Percentiles rank a stretch among this genome's conserved stretches.
These are phyloP conservation scores for Eristalinus aeneus DNA, from an alignment of 2,888 invertebrate genomes.

Conservation along the genomic window DNA sequence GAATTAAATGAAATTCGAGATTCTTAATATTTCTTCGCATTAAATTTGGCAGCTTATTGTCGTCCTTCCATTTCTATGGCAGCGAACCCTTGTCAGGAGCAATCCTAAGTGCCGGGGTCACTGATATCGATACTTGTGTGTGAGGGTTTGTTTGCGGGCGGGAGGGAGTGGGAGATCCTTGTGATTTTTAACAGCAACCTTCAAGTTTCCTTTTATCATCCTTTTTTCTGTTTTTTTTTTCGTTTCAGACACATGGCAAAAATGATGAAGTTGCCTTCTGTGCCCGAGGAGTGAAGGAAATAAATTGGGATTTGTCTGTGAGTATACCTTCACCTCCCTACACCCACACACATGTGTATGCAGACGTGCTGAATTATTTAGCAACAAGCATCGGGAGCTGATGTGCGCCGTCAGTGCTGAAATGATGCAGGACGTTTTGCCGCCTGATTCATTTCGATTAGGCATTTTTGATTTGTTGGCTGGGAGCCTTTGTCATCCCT, in stretches of 20 bases:
- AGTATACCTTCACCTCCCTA: not conserved
- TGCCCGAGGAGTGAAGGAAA: constrained; percentile 22
- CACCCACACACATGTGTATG: not conserved
- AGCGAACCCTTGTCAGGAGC: constrained; percentile 40
- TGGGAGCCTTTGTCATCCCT: not conserved
- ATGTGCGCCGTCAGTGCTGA: not conserved
- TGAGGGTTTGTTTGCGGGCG: not conserved
- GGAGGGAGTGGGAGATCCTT: not conserved
- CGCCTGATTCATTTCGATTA: constrained; percentile 56
- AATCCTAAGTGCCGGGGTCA: constrained; percentile 24
- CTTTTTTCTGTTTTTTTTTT: not conserved
- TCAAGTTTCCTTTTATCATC: not conserved
- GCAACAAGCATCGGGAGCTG: constrained; percentile 3
- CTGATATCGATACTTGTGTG: not conserved
- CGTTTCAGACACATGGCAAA: constrained; percentile 44
- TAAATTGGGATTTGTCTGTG: constrained; percentile 23
- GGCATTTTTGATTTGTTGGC: constrained; percentile 34
- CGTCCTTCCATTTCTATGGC: constrained; percentile 41
- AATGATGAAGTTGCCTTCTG: constrained; percentile 52
- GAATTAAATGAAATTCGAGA: constrained; percentile 58
- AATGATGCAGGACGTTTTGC: constrained; percentile 18
- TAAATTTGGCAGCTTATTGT: constrained; percentile 49
- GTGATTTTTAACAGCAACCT: constrained; percentile 6
- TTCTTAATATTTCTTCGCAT: constrained; percentile 44
- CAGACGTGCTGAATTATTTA: constrained; percentile 25